Evolutionary conservation across 2,797 vertebrate genomes (phyloP).

Genomic region (Lepus oiostolus): DNA sequence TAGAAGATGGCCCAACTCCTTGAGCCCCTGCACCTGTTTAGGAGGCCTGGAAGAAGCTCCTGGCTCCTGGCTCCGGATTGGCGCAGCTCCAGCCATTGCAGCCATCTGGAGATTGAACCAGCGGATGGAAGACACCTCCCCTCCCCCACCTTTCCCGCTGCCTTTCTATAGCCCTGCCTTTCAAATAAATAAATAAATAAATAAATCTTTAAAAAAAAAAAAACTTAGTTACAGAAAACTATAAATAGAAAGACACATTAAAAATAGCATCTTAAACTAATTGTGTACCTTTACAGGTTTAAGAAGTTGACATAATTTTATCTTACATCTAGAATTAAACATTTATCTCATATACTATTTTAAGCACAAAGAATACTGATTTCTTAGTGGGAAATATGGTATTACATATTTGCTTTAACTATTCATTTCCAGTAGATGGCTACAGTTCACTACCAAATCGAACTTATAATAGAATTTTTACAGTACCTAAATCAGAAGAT

Average conservation of each 20-base stretch:
- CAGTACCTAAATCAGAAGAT: constrained; percentile 91
- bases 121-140: too few relatives aligned
- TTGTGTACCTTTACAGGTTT: constrained; percentile 70
- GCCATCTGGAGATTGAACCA: too few relatives aligned
- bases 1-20: too few relatives aligned
- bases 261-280: constrained; percentile 57
- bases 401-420: constrained; percentile 88
- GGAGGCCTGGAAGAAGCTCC: too few relatives aligned
- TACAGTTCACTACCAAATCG: constrained; percentile 92
- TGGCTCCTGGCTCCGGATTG: too few relatives aligned
- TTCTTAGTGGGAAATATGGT: constrained; percentile 83
- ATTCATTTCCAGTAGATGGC: constrained; percentile 94
- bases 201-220: constrained; percentile 6
- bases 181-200: constrained; percentile 3
- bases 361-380: constrained; percentile 81
- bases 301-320: constrained; percentile 66
- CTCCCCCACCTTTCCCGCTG: too few relatives aligned
- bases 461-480: constrained; percentile 88
- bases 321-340: constrained; percentile 71
- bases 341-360: constrained; percentile 80
- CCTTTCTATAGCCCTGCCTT: too few relatives aligned
- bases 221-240: constrained; percentile 56
- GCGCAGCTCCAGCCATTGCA: too few relatives aligned
- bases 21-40: too few relatives aligned
- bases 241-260: constrained; percentile 52